Evolutionary conservation across 1,140 invertebrate species (phyloP).

Genomic region (Phthorimaea operculella): DNA sequence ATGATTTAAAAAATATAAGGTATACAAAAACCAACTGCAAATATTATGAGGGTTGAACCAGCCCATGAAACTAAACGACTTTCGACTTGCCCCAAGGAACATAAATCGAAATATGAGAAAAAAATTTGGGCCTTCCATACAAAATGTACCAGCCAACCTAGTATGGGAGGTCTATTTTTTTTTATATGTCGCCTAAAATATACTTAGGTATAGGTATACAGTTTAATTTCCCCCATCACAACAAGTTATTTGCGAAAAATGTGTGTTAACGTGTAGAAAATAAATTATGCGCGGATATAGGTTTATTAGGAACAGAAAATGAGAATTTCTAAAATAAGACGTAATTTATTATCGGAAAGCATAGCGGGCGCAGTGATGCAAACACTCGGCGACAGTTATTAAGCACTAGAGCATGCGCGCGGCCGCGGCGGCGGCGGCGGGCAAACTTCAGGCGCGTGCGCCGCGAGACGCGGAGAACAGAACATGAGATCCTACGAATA

Average conservation of each 20-base stretch:
- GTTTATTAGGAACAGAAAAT: constrained; percentile 45
- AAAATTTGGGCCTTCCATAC: too few relatives aligned
- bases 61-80: too few relatives aligned
- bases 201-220: too few relatives aligned
- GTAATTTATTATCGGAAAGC: constrained; percentile 55
- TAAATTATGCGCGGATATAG: constrained; percentile 44
- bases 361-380: constrained; percentile 53
- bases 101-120: too few relatives aligned
- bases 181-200: too few relatives aligned
- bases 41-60: too few relatives aligned
- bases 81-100: too few relatives aligned
- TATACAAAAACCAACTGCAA: too few relatives aligned
- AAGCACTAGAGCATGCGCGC: constrained; percentile 51
- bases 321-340: constrained; percentile 62
- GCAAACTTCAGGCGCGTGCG: too few relatives aligned
- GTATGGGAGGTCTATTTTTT: too few relatives aligned
- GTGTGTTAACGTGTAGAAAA: constrained; percentile 36
- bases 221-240: neutral
- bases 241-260: constrained; percentile 38
- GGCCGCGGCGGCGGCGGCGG: constrained; percentile 10
- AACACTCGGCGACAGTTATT: constrained; percentile 62
- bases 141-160: too few relatives aligned
- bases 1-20: too few relatives aligned
- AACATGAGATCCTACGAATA: constrained; percentile 35
- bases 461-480: constrained; percentile 4